Percentiles rank a stretch among this genome's conserved stretches.
Evolutionary conservation across 1,140 invertebrate species (phyloP).

Genomic region (Leptinotarsa undecemlineata): DNA sequence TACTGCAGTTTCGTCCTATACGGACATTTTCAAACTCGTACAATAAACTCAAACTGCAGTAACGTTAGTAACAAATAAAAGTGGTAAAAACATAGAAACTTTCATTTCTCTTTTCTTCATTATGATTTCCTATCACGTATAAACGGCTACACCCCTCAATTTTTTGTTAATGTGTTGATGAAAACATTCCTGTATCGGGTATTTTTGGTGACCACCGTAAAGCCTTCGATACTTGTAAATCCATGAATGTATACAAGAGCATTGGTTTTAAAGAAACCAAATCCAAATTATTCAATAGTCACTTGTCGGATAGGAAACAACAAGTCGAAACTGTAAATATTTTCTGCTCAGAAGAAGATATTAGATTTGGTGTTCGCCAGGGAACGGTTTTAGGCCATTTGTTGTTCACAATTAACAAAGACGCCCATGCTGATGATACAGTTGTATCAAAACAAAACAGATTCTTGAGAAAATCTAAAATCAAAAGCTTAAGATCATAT

Average conservation of each 20-base stretch:
- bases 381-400: neutral
- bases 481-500: neutral
- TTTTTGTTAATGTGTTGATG: slow-evolving; percentile 2
- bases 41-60: too few species aligned
- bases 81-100: too few species aligned
- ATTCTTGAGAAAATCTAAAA: neutral
- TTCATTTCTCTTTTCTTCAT: too few species aligned
- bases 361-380: slow-evolving; percentile 14
- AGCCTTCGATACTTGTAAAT: slow-evolving; percentile 10
- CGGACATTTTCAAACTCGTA: too few species aligned
- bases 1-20: too few species aligned
- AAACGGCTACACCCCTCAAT: too few species aligned
- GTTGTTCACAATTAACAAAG: neutral
- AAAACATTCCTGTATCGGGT: slow-evolving; percentile 16
- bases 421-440: neutral
- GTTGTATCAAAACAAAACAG: neutral
- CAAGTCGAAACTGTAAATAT: neutral
- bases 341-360: neutral
- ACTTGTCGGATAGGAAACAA: slow-evolving; percentile 16
- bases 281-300: slow-evolving; percentile 2
- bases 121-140: too few species aligned
- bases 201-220: slow-evolving; percentile 14
- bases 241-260: neutral
- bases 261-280: slow-evolving; percentile 11
- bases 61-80: too few species aligned